A percentile compares a stretch with the other conserved stretches of the same genome.
phyloP scores from a whole-genome alignment of 1,140 invertebrate genomes.

The Drosophila aff. region DNA sequence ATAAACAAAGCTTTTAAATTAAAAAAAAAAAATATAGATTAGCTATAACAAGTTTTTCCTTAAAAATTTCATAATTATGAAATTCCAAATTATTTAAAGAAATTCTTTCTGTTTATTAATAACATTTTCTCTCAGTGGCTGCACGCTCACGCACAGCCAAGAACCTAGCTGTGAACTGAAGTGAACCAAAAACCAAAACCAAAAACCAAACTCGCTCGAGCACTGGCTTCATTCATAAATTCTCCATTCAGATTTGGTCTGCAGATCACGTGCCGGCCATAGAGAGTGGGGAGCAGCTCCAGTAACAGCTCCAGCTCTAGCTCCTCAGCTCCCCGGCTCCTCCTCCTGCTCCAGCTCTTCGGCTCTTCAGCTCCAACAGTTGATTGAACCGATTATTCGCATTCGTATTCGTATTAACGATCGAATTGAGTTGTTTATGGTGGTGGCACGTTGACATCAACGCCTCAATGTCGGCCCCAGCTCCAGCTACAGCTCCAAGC shows the following conservation, averaged over 20 bases:
- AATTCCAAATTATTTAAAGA: background rate
- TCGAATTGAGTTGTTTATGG: conserved; percentile 57
- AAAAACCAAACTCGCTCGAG: conserved; percentile 10
- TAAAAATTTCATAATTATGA: no score
- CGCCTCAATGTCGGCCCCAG: conserved; percentile 37
- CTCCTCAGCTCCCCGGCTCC: background rate
- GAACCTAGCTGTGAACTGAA: conserved; percentile 35
- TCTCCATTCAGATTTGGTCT: conserved; percentile 77
- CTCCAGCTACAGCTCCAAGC: background rate
- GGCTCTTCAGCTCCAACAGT: conserved; percentile 21
- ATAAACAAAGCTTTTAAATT: background rate
- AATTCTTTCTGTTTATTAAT: background rate
- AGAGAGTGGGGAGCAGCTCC: conserved; percentile 17
- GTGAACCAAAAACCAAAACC: conserved; percentile 18
- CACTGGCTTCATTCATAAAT: conserved; percentile 71
- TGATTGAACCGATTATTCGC: conserved; percentile 72
- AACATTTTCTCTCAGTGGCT: conserved; percentile 2
- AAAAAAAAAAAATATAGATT: no score
- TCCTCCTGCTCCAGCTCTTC: background rate
- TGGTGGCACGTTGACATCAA: conserved; percentile 59
- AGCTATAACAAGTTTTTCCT: background rate
- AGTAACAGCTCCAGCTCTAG: conserved; percentile 3
- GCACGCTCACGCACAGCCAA: conserved; percentile 33
- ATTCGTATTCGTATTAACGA: conserved; percentile 54
- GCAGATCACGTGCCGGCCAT: conserved; percentile 77